Conservation (phyloP, 2,888 invertebrate genomes). For the Ethmia dodecea region DNA sequence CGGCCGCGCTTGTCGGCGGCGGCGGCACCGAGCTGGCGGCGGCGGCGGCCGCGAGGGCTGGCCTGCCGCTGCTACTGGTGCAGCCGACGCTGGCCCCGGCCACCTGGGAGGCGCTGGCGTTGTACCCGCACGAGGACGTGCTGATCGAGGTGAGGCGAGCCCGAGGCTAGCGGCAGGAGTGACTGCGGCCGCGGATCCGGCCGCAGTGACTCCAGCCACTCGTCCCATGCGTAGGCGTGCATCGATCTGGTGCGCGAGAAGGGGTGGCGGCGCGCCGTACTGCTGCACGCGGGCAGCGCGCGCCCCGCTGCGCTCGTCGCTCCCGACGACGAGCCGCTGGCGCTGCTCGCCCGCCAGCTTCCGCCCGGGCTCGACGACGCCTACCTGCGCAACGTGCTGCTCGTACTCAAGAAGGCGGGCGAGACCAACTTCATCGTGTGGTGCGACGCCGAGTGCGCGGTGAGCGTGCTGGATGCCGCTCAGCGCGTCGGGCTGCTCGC, state of each 20-base stretch:
- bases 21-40: constrained; percentile 36
- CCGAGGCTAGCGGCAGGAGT: background rate
- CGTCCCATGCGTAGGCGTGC: constrained; percentile 37
- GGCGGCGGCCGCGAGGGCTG: constrained; percentile 36
- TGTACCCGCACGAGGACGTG: constrained; percentile 42
- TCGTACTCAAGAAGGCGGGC: constrained; percentile 55
- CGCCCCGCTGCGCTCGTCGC: constrained; percentile 11
- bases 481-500: constrained; percentile 62
- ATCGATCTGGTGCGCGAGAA: constrained; percentile 38
- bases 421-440: constrained; percentile 47
- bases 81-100: constrained; percentile 29
- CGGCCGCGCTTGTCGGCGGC: constrained; percentile 31
- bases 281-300: constrained; percentile 41
- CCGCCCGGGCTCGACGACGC: constrained; percentile 46
- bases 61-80: constrained; percentile 28
- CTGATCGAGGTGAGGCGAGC: constrained; percentile 30
- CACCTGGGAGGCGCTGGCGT: constrained; percentile 39
- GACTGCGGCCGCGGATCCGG: constrained; percentile 42
- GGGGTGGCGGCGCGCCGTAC: constrained; percentile 54
- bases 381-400: constrained; percentile 43
- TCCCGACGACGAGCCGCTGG: constrained; percentile 26
- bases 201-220: no score
- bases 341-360: constrained; percentile 45
- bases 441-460: constrained; percentile 45
- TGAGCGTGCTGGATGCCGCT: constrained; percentile 57